Conservation (phyloP, 2,888 invertebrate genomes). For the Plagodis pulveraria region DNA sequence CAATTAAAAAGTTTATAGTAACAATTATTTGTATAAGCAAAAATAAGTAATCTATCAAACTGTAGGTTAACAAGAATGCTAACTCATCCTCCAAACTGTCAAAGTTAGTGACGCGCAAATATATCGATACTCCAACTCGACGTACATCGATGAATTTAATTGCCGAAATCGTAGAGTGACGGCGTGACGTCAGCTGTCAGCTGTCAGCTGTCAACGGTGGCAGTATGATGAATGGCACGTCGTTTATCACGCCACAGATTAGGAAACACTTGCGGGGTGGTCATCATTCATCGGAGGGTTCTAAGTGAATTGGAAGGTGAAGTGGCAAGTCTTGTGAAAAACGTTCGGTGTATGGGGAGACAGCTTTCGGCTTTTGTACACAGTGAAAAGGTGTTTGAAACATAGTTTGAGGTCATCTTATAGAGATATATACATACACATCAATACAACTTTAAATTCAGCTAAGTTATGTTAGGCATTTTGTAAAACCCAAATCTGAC, state of each 20-base stretch:
- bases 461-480: too few relatives aligned
- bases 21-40: too few relatives aligned
- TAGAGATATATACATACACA: too few relatives aligned
- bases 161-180: constrained; percentile 39
- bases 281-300: constrained; percentile 40
- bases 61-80: constrained; percentile 2
- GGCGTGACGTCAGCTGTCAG: constrained; percentile 39
- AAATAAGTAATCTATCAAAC: neutral
- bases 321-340: constrained; percentile 35
- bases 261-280: constrained; percentile 25
- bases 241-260: constrained; percentile 41
- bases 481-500: too few relatives aligned
- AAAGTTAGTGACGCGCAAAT: constrained; percentile 28
- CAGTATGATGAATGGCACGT: constrained; percentile 52
- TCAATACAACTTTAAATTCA: too few relatives aligned
- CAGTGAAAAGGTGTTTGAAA: too few relatives aligned
- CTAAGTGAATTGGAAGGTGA: constrained; percentile 43
- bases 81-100: constrained; percentile 21
- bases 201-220: constrained; percentile 45
- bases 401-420: too few relatives aligned
- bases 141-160: constrained; percentile 41
- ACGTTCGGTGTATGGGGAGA: constrained; percentile 23
- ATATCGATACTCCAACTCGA: constrained; percentile 27
- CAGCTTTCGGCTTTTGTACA: constrained; percentile 3
- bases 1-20: too few relatives aligned